Percentiles rank a stretch among this genome's conserved stretches.
These are phyloP conservation scores for Monopterus albus DNA, from an alignment of 2,113 vertebrate genomes.

Conservation along the genomic window DNA sequence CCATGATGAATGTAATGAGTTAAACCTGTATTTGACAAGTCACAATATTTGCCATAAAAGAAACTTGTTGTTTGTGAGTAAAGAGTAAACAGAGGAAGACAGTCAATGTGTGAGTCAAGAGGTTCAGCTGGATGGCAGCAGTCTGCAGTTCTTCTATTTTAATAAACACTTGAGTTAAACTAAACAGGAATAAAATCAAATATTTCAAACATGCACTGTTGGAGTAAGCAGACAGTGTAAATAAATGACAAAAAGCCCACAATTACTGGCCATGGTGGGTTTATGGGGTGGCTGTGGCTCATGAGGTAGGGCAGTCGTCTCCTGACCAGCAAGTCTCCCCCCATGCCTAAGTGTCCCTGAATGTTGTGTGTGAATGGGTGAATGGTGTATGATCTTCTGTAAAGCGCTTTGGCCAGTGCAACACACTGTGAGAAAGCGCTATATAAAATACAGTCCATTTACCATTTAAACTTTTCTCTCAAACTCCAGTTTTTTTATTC, in stretches of 20 bases:
- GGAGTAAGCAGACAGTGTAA: slow-evolving; percentile 7
- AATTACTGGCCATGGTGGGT: not conserved
- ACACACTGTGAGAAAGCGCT: no score
- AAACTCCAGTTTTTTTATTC: not conserved
- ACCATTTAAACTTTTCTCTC: not conserved
- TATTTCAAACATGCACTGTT: slow-evolving; percentile 1
- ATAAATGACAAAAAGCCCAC: slow-evolving; percentile 14
- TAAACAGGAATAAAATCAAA: slow-evolving; percentile 22
- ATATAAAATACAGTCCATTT: no score
- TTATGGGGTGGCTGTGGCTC: no score
- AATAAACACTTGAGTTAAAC: slow-evolving; percentile 40
- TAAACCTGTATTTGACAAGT: slow-evolving; percentile 35
- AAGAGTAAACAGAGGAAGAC: not conserved
- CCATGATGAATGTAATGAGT: slow-evolving; percentile 18
- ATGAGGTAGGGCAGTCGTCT: no score
- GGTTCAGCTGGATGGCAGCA: slow-evolving; percentile 34
- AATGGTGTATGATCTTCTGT: no score
- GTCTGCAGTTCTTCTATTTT: slow-evolving; percentile 14
- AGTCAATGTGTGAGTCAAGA: slow-evolving; percentile 10
- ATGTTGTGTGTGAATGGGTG: no score
- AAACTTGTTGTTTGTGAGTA: slow-evolving; percentile 16
- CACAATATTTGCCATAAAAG: not conserved
- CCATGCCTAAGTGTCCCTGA: no score
- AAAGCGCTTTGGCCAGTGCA: no score
- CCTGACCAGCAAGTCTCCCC: no score